Conservation (phyloP, 2,888 invertebrate species). For the Cerceris rybyensis region DNA sequence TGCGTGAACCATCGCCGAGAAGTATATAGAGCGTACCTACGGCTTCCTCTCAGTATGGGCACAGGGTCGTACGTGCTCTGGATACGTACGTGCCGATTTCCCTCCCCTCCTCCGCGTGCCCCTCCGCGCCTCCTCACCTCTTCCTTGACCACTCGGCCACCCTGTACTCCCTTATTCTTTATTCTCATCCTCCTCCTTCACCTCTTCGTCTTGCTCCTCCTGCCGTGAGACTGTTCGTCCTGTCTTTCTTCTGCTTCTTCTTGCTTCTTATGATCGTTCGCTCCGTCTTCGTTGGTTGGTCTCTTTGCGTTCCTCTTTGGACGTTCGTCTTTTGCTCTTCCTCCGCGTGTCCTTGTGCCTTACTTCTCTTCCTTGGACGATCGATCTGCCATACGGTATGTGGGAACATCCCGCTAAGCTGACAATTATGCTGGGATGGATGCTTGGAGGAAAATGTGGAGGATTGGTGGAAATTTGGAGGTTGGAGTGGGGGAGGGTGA, state of each 20-base stretch:
- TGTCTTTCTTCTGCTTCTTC: too few species aligned
- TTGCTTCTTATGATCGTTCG: neutral
- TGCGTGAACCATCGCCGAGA: constrained; percentile 45
- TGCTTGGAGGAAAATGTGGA: too few species aligned
- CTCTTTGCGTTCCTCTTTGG: neutral
- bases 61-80: constrained; percentile 80
- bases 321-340: neutral
- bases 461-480: too few species aligned
- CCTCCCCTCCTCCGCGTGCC: constrained; percentile 27
- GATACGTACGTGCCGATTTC: constrained; percentile 78
- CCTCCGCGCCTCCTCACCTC: too few species aligned
- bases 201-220: too few species aligned
- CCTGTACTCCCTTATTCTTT: neutral
- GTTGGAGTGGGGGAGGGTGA: too few species aligned
- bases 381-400: constrained; percentile 63
- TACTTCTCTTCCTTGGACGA: constrained; percentile 52
- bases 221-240: too few species aligned
- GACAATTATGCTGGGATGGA: constrained; percentile 52
- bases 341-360: constrained; percentile 46
- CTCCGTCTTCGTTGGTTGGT: neutral
- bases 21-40: constrained; percentile 66
- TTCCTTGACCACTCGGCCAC: constrained; percentile 23
- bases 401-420: constrained; percentile 62
- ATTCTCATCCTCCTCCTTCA: neutral
- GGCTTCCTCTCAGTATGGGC: constrained; percentile 77